Conservation (phyloP, 1,140 invertebrate genomes). For the Eriocheir sinensis region DNA sequence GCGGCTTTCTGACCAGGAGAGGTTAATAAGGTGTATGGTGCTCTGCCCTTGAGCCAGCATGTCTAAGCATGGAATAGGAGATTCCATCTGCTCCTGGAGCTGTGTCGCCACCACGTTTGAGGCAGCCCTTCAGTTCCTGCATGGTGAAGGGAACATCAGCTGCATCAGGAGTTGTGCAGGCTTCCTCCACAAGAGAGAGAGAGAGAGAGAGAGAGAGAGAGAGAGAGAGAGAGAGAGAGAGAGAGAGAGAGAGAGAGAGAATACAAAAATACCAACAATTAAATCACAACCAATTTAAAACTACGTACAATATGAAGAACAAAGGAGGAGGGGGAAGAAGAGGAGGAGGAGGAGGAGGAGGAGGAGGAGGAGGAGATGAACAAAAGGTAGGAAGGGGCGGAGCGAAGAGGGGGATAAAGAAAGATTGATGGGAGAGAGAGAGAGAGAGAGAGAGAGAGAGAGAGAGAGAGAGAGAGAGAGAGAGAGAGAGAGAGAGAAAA, state of each 20-base stretch:
- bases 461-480: conserved; percentile 39
- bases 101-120: too few relatives aligned
- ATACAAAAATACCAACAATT: neutral
- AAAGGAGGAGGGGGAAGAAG: neutral
- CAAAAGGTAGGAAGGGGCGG: neutral
- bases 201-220: neutral
- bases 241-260: neutral
- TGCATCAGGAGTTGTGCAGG: too few relatives aligned
- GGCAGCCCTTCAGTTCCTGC: too few relatives aligned
- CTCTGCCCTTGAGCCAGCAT: too few relatives aligned
- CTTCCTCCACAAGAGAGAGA: too few relatives aligned
- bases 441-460: neutral
- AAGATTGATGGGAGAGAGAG: neutral
- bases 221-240: conserved; percentile 16
- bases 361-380: neutral
- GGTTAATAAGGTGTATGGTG: too few relatives aligned
- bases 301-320: neutral
- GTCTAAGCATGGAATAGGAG: too few relatives aligned
- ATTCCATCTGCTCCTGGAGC: too few relatives aligned
- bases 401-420: too few relatives aligned
- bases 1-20: too few relatives aligned
- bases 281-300: too few relatives aligned
- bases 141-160: too few relatives aligned
- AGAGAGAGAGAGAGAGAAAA: neutral
- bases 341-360: neutral